Percentiles rank a stretch among this genome's conserved stretches.
Evolutionary conservation across 2,888 invertebrate species (phyloP).

Genomic region (Bibio marci): DNA sequence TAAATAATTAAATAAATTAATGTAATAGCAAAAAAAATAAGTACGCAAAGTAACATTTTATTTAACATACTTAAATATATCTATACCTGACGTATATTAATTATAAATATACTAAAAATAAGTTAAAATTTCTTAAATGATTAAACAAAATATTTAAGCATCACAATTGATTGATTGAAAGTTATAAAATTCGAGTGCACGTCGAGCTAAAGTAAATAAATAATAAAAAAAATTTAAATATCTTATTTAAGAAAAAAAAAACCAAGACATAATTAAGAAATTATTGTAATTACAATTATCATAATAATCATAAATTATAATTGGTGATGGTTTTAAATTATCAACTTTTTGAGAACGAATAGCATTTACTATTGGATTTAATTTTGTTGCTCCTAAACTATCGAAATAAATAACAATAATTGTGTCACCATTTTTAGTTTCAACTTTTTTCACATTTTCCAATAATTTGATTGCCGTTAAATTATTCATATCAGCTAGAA

Average conservation of each 20-base stretch:
- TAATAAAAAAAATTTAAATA: conserved; percentile 1
- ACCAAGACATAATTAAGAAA: too few species aligned
- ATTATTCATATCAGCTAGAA: conserved; percentile 17
- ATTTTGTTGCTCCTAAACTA: conserved; percentile 32
- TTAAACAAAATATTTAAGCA: too few species aligned
- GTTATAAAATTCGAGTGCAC: conserved; percentile 68
- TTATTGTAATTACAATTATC: conserved; percentile 70
- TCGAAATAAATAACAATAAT: conserved; percentile 60
- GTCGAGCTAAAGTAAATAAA: conserved; percentile 40
- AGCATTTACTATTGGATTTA: not conserved
- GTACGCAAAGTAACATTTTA: too few species aligned
- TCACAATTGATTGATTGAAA: conserved; percentile 46
- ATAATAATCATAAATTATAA: conserved; percentile 79
- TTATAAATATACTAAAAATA: too few species aligned
- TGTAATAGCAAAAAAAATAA: too few species aligned
- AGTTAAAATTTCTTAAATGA: too few species aligned
- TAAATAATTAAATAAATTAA: too few species aligned
- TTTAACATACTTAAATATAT: too few species aligned
- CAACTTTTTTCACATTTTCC: conserved; percentile 32
- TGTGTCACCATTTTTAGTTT: conserved; percentile 44
- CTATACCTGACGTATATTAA: too few species aligned
- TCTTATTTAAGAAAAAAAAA: conserved; percentile 8
- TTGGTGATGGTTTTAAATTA: conserved; percentile 69
- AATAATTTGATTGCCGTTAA: not conserved
- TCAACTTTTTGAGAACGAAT: conserved; percentile 53